Conservation (phyloP, 1,140 invertebrate species). For the Drosophila paulistorum region DNA sequence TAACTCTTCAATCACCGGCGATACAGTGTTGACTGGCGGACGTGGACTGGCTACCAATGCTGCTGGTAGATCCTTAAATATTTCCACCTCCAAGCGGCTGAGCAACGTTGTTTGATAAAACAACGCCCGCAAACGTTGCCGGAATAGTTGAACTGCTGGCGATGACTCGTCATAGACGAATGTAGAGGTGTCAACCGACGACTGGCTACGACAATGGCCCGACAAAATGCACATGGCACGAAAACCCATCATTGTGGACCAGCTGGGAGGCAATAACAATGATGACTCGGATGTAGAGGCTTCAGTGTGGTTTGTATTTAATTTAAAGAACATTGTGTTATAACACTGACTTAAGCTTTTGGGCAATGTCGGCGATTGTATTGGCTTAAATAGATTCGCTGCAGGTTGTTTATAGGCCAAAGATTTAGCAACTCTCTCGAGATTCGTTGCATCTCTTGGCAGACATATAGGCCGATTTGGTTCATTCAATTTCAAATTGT, state of each 20-base stretch:
- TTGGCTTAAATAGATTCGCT: not conserved
- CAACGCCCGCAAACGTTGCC: conserved; percentile 58
- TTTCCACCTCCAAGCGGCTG: conserved; percentile 53
- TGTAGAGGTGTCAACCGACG: not conserved
- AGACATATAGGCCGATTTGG: conserved; percentile 10
- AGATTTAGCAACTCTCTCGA: conserved; percentile 25
- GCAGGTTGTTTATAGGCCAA: conserved; percentile 25
- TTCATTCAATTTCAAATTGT: conserved; percentile 55
- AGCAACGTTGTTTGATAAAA: conserved; percentile 68
- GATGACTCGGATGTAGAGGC: not conserved
- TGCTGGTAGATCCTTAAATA: conserved; percentile 44
- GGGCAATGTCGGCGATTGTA: conserved; percentile 27
- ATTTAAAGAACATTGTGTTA: conserved; percentile 31
- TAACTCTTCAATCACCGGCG: not conserved
- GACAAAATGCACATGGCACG: conserved; percentile 72
- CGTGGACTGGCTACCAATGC: conserved; percentile 26
- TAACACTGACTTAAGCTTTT: conserved; percentile 32
- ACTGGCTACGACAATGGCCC: conserved; percentile 26
- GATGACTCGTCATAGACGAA: conserved; percentile 36
- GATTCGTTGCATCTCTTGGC: conserved; percentile 29
- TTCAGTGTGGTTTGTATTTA: not conserved
- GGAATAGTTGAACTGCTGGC: conserved; percentile 49
- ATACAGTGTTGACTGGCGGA: not conserved
- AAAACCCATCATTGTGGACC: conserved; percentile 70
- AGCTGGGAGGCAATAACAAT: conserved; percentile 60